Conservation (phyloP, 92 coral and sea anemone species). For the Porites rus region DNA sequence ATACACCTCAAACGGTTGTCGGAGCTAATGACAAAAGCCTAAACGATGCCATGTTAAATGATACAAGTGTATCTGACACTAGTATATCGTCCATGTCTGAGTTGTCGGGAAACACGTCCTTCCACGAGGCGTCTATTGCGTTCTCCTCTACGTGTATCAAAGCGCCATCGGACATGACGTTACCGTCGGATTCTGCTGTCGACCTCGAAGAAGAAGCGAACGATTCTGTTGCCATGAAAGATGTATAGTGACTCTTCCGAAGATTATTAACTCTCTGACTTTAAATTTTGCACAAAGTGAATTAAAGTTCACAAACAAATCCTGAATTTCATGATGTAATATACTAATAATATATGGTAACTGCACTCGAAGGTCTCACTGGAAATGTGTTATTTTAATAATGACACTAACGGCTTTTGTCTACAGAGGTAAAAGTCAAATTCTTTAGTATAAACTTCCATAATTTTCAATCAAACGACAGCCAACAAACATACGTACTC, state of each 20-base stretch:
- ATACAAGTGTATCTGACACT: constrained; percentile 69
- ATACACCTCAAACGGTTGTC: constrained; percentile 60
- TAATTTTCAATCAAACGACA: too few species aligned
- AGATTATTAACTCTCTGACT: too few species aligned
- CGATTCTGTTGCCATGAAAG: neutral
- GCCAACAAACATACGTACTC: too few species aligned
- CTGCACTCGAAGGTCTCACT: too few species aligned
- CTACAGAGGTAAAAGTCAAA: too few species aligned
- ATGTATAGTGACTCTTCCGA: neutral
- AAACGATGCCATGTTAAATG: constrained; percentile 74
- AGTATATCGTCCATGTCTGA: constrained; percentile 82
- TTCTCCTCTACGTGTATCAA: constrained; percentile 91
- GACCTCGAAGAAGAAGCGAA: constrained; percentile 27
- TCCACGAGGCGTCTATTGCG: constrained; percentile 82
- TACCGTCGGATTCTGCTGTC: constrained; percentile 25
- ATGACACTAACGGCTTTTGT: too few species aligned
- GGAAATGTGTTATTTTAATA: too few species aligned
- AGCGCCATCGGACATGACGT: constrained; percentile 63
- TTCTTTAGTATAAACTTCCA: too few species aligned
- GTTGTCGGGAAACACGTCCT: constrained; percentile 79
- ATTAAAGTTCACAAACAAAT: too few species aligned
- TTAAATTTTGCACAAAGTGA: too few species aligned
- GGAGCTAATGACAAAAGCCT: constrained; percentile 18
- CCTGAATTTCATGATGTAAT: too few species aligned
- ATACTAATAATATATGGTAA: too few species aligned